Evolutionary conservation across 2,888 invertebrate species (phyloP), one percentile per base, ranked within the genome.

Genomic region (Blastobasis adustella): DNA sequence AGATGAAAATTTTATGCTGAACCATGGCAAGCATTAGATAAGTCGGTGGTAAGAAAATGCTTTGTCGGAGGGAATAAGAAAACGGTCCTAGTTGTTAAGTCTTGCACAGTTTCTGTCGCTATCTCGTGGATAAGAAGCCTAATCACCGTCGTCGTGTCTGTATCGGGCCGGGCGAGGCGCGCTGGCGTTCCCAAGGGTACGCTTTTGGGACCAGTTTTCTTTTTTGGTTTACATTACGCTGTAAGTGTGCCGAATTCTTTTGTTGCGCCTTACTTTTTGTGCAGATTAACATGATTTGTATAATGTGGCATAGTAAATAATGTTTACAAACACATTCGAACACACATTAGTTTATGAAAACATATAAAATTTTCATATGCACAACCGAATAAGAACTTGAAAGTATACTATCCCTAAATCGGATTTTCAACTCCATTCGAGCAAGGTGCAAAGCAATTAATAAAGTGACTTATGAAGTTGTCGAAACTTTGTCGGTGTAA

Each of bases 61-160:
- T 81, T 81, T 82, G 80, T 82, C 65, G 79, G 78, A 79, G 78
- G 76, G 85, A 87, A 87, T 86, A 88, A 84, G 86, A 86, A 86
- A 86, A 84, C 76, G 86, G 80, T 83, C 78, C 85, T 88, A 88
- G 88, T 87, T 87, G 88, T 87, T 87, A 88, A 88, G 87, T 88
- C 88, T 86, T 84, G 84, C 80, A 85, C 86, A 86, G 86, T 88
- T 87, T 86, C 84, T 84, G 82, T 79, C 86, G 86, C 87, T 87
- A 86, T 87, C 88, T 85, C 73, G 69, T 79, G 88, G 89, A 87
- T 88, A 88, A 86, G 86, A 75, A 81, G 87, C 82, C 89, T 88
- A 88, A 89, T 88, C 89, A 87, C 88, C 87, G 87, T 78, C 86
- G 85, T 86, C 87, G 85, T 79, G 81, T 79, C 85, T 86, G 85